Conservation (phyloP, 2,113 vertebrate species). For the Saguinus midas region DNA sequence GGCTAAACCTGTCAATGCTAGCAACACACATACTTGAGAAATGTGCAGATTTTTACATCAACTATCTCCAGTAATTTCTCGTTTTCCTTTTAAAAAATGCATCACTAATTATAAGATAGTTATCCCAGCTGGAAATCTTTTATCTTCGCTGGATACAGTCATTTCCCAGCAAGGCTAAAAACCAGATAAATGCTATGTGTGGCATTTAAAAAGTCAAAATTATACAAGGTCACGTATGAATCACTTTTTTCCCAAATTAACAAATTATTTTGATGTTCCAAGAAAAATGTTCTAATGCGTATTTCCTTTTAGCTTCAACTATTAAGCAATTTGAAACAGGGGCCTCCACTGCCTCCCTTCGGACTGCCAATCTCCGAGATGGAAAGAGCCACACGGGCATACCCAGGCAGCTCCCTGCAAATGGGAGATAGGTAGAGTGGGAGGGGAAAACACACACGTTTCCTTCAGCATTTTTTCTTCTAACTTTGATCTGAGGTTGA, state of each 20-base stretch:
- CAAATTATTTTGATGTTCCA: conserved; percentile 72
- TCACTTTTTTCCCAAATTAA: conserved; percentile 74
- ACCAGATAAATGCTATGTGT: conserved; percentile 69
- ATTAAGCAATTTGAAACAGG: conserved; percentile 35
- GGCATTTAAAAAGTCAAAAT: conserved; percentile 80
- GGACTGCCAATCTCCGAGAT: conserved; percentile 68
- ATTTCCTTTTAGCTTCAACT: conserved; percentile 75
- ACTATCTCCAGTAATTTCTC: conserved; percentile 80
- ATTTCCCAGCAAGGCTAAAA: conserved; percentile 81
- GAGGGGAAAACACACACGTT: not conserved
- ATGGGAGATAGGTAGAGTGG: accelerated
- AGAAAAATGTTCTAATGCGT: conserved; percentile 71
- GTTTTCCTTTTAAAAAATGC: conserved; percentile 75
- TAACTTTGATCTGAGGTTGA: not conserved
- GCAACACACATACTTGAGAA: conserved; percentile 59
- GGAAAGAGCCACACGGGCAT: not conserved
- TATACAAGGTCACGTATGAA: conserved; percentile 68
- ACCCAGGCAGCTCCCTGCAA: not conserved
- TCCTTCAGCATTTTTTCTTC: not conserved
- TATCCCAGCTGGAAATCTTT: conserved; percentile 85
- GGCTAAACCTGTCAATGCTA: conserved; percentile 52
- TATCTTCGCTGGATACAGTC: conserved; percentile 83
- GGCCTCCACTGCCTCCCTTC: not conserved
- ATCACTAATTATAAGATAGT: conserved; percentile 84
- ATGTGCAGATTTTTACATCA: conserved; percentile 73